A percentile compares a stretch with the other conserved stretches of the same genome.
Evolutionary conservation across 1,140 invertebrate species (phyloP).

Genomic region (Zaprionus taronus): DNA sequence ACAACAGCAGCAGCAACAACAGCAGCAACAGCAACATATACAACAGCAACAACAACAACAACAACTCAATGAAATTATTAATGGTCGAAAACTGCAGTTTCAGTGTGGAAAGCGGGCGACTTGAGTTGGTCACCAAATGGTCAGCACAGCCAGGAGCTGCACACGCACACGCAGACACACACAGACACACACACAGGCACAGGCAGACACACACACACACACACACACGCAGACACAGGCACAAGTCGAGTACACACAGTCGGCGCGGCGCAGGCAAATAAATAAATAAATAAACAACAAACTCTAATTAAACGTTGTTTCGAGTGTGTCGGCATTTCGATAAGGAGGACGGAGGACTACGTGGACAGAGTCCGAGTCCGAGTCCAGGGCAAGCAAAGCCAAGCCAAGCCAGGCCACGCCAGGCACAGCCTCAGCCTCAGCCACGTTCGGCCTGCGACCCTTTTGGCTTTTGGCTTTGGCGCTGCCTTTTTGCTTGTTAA

Average conservation of each 20-base stretch:
- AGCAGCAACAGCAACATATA: conserved; percentile 8
- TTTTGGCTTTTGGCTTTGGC: conserved; percentile 9
- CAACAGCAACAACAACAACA: conserved; percentile 22
- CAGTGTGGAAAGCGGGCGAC: conserved; percentile 9
- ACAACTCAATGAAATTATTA: conserved; percentile 76
- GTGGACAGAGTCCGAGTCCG: conserved; percentile 26
- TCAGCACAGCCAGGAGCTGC: conserved; percentile 29
- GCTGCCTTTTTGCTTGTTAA: conserved; percentile 58
- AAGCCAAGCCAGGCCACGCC: background rate
- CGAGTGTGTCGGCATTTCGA: conserved; percentile 61
- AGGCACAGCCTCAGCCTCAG: background rate
- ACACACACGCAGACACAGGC: conserved; percentile 14
- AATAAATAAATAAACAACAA: conserved; percentile 80
- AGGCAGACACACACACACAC: conserved; percentile 14
- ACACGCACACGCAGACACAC: conserved; percentile 12
- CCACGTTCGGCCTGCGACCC: conserved; percentile 1
- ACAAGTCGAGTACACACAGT: background rate
- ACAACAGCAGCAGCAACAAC: conserved; percentile 24
- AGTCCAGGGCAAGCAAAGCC: background rate
- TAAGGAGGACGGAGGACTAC: conserved; percentile 42
- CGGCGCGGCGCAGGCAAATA: conserved; percentile 56
- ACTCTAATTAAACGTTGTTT: conserved; percentile 79
- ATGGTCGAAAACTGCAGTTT: conserved; percentile 72
- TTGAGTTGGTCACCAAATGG: conserved; percentile 42
- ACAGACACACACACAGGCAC: conserved; percentile 18